Evolutionary conservation across 2,797 vertebrate genomes (phyloP), one percentile per base, ranked within the genome.

Genomic region (Artibeus jamaicensis): DNA sequence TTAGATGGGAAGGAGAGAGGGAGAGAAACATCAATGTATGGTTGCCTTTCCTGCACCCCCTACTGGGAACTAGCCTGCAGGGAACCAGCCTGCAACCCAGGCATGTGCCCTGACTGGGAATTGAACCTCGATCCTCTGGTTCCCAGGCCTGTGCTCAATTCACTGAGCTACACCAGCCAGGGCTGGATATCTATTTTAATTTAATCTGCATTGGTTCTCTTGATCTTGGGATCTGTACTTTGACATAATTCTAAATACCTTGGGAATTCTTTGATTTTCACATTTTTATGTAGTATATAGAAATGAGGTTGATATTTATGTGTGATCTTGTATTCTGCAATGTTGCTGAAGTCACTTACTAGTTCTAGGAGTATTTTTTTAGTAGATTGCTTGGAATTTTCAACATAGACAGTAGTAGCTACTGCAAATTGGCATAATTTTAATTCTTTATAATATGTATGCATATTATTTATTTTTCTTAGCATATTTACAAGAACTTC

Each of bases 401-500:
- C 39, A 78, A 70, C 62, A 92, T 24, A 68, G 29, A 76, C 34
- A 78, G 48, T 73, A 82, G 55, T 57, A 24, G 70, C 32, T 92
- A 68, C 48, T 57, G 24, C 18, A 46, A 70, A 78, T 32, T 78
- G 62, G n/a, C 18, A 57, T 59, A 55, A 57, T 86, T 86, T 70
- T 57, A 70, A 70, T 92, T 70, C 11, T 86, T 92, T 86, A 67
- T 24, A 70, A 37, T 70, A 70, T 39, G 9, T 70, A 37, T 55
- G 46, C 55, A 42, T 92, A 77, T 67, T 62, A 71, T 87, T 93
- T 86, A 71, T 86, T 81, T 81, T 71, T 70, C 50, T 79, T 93
- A 42, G 79, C 19, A 26, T 57, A 19, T 42, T 87, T 42, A 50
- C 21, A 86, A 71, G n/a, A 57, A 9, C 70, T 86, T 78, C 59